Evolutionary conservation across 1,140 invertebrate species (phyloP).

Genomic region (Sweltsa coloradensis): DNA sequence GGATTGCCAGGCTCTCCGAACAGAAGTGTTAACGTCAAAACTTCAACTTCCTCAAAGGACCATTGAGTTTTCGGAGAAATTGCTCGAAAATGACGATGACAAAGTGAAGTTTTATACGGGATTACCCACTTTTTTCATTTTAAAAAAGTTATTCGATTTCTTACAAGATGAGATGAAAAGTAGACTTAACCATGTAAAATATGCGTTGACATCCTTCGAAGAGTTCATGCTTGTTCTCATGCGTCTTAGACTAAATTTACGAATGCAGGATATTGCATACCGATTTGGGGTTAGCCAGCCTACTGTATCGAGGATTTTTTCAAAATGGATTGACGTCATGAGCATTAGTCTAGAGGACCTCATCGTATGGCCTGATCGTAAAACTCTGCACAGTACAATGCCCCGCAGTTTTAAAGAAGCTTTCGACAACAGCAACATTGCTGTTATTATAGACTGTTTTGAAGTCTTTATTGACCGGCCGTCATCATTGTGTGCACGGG

Average conservation of each 20-base stretch:
- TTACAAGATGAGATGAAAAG: too few relatives aligned
- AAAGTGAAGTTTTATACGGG: conserved; percentile 5
- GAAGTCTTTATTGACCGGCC: conserved; percentile 17
- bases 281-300: conserved; percentile 4
- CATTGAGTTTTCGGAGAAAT: too few relatives aligned
- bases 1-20: too few relatives aligned
- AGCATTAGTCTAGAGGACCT: not conserved
- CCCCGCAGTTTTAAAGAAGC: conserved; percentile 4
- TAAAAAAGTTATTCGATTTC: too few relatives aligned
- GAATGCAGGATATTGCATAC: conserved; percentile 3
- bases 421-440: conserved; percentile 2
- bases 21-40: too few relatives aligned
- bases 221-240: conserved; percentile 7
- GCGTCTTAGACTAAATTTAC: conserved; percentile 2
- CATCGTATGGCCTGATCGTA: conserved; percentile 5
- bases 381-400: conserved; percentile 1
- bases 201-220: too few relatives aligned
- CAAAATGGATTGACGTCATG: conserved; percentile 5
- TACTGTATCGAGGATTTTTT: not conserved
- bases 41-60: too few relatives aligned
- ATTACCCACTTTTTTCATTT: too few relatives aligned
- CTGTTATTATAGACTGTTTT: conserved; percentile 18
- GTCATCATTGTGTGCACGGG: conserved; percentile 1
- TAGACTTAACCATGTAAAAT: too few relatives aligned
- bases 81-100: not conserved